These are phyloP conservation scores for Drosophila testacea DNA, from an alignment of 2,888 invertebrate species.

Conservation along the genomic window DNA sequence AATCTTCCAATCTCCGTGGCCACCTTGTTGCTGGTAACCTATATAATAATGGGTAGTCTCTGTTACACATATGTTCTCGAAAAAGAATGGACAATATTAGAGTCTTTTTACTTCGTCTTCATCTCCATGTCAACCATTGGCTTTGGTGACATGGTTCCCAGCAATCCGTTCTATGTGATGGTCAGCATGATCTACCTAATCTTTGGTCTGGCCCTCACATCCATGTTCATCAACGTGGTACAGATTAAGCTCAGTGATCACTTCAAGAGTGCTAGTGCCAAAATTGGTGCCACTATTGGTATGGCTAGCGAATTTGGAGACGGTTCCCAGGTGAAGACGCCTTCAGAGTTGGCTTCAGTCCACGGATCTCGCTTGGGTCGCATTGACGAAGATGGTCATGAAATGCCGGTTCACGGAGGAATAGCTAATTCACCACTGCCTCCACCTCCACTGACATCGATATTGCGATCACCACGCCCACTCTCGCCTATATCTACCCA, in stretches of 20 bases:
- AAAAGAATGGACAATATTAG: slow-evolving; percentile 93
- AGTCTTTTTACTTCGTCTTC: slow-evolving; percentile 98
- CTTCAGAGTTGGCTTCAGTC: slow-evolving; percentile 80
- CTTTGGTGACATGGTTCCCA: slow-evolving; percentile 96
- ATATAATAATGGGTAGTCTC: slow-evolving; percentile 94
- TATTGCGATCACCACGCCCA: slow-evolving; percentile 68
- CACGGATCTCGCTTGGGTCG: slow-evolving; percentile 79
- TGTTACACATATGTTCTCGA: slow-evolving; percentile 91
- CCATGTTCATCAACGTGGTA: slow-evolving; percentile 98
- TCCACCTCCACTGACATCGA: slow-evolving; percentile 59
- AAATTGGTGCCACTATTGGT: slow-evolving; percentile 94
- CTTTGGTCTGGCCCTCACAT: slow-evolving; percentile 97
- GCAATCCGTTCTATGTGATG: slow-evolving; percentile 95
- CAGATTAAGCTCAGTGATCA: slow-evolving; percentile 93
- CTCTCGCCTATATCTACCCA: slow-evolving; percentile 49
- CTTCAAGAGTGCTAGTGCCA: slow-evolving; percentile 93
- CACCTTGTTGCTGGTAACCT: slow-evolving; percentile 91
- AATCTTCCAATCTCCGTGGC: slow-evolving; percentile 97
- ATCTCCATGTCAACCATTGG: slow-evolving; percentile 99
- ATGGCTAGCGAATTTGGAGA: slow-evolving; percentile 86
- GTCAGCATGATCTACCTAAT: slow-evolving; percentile 96
- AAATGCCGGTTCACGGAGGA: slow-evolving; percentile 22
- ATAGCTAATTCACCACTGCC: slow-evolving; percentile 26
- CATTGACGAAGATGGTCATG: slow-evolving; percentile 75
- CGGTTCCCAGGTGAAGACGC: slow-evolving; percentile 72